Evolutionary conservation across 2,888 invertebrate species (phyloP), one percentile per base, ranked within the genome.

Genomic region (Drosophila nr. medialis): DNA sequence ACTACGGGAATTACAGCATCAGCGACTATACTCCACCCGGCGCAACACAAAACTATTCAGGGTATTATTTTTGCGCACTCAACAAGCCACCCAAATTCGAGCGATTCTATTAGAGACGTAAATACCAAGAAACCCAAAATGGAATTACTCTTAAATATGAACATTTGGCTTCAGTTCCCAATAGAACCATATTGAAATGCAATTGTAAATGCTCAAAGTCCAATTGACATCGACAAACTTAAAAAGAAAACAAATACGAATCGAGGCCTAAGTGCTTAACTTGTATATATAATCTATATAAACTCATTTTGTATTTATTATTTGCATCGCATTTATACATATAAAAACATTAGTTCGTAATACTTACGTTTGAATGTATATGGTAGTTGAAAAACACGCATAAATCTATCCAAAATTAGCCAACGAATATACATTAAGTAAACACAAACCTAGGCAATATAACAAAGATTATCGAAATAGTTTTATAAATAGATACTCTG

Each of bases 41-140:
- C 82, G 84, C 86, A 61, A 90, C 92, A 92, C 92, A 92, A 92
- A 92, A 91, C 84, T 92, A 92, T 91, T 90, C 92, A 86, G 92
- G 92, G 86, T 92, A 92, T 89, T 92, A 92, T 88, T 92, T 92
- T 82, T 92, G 92, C 90, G 91, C 92, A 89, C 90, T 92, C 70
- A 92, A 92, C 77, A 92, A 92, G 75, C 91, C 92, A 74, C 88
- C 92, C 77, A 92, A 92, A 89, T 89, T 92, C 87, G 92, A 92
- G 73, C 80, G 92, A 68, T 92, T 91, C 86, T 92, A 91, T 61
- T 92, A 84, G 66, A 77, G 29, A 11, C 56, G 18, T 15, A 27
- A 49, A 27, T 18, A 18, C 10, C 27, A 49, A 49, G 49, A 6
- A 13, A 29, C 11, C 24, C 15, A 51, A 30, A 21, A 32, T 13